Percentiles rank a stretch among this genome's conserved stretches.
These are phyloP conservation scores for Cantharis rufa DNA, from an alignment of 2,888 invertebrate species.

Conservation along the genomic window DNA sequence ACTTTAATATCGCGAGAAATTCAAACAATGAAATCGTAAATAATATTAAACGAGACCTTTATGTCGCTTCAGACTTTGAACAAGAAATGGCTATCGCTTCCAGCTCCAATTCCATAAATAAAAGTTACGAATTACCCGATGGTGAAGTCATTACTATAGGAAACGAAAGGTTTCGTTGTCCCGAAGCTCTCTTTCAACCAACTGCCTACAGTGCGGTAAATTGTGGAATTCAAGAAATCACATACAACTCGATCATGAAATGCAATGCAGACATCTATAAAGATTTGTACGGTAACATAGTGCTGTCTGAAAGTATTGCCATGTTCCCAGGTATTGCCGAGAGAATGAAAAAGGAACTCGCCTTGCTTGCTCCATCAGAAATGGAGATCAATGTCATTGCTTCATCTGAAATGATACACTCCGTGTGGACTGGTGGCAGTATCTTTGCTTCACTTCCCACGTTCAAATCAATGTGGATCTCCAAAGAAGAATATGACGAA, in stretches of 20 bases:
- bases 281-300: neutral
- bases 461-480: neutral
- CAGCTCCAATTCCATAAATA: neutral
- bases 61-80: neutral
- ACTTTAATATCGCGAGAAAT: neutral
- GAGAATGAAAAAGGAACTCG: neutral
- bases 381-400: neutral
- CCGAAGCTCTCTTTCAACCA: neutral
- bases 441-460: neutral
- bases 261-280: neutral
- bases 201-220: accelerated
- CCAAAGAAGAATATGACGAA: neutral
- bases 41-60: neutral
- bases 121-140: neutral
- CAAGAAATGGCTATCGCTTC: neutral
- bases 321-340: neutral
- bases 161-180: neutral
- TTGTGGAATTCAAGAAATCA: neutral
- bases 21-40: neutral
- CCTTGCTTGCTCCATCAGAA: neutral
- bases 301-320: neutral
- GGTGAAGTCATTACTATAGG: neutral
- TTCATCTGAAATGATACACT: neutral
- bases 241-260: neutral
- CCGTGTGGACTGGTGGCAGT: neutral